Evolutionary conservation across 2,888 invertebrate species (phyloP).

Genomic region (Amiota mariae): DNA sequence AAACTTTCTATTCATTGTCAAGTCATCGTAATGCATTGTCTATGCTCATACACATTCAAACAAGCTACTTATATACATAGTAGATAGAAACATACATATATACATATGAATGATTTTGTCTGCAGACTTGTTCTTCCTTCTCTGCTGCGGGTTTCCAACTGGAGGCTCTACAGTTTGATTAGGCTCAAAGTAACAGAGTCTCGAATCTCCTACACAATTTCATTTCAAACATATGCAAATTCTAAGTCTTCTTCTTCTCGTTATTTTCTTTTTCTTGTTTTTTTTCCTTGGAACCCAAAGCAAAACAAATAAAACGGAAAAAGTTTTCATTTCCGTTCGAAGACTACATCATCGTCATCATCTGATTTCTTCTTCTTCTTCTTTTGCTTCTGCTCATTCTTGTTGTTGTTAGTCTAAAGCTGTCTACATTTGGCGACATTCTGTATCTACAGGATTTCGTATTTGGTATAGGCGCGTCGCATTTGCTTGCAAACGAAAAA

Average conservation of each 20-base stretch:
- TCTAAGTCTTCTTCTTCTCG: neutral
- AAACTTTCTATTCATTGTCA: conserved; percentile 25
- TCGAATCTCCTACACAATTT: too few relatives aligned
- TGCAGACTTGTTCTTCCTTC: neutral
- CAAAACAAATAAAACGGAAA: too few relatives aligned
- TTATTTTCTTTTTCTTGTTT: neutral
- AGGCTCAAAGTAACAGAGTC: neutral
- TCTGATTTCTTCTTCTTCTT: too few relatives aligned
- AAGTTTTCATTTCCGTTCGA: conserved; percentile 25
- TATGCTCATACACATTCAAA: neutral
- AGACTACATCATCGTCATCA: too few relatives aligned
- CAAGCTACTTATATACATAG: too few relatives aligned
- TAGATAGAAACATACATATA: too few relatives aligned
- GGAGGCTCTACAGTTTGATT: conserved; percentile 7
- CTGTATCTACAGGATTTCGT: too few relatives aligned
- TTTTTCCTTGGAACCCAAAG: too few relatives aligned
- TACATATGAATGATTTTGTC: too few relatives aligned
- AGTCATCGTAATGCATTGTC: neutral
- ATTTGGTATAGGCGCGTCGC: too few relatives aligned
- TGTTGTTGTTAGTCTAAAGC: neutral
- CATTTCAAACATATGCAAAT: neutral
- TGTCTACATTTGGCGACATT: neutral
- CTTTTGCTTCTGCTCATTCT: conserved; percentile 25
- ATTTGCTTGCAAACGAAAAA: neutral
- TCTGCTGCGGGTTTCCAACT: neutral